A percentile compares a stretch with the other conserved stretches of the same genome.
Evolutionary conservation across 2,888 invertebrate genomes (phyloP).

Genomic region (Branchipolynoe longqiensis): DNA sequence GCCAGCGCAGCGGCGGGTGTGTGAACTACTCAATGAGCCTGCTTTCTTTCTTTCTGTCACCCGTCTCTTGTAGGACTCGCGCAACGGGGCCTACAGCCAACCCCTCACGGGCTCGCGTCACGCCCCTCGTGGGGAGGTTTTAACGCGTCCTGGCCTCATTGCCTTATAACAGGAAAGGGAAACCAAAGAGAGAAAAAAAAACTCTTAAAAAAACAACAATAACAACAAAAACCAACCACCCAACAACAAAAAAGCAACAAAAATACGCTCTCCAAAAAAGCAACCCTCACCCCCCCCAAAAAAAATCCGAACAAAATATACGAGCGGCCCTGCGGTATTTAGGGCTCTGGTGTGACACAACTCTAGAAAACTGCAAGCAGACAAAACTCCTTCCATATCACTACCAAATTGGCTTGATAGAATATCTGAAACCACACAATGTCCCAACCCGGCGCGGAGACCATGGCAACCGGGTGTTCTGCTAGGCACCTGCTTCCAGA

Average conservation of each 20-base stretch:
- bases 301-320: too few species aligned
- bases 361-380: conserved; percentile 43
- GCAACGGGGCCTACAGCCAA: neutral
- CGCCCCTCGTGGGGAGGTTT: conserved; percentile 7
- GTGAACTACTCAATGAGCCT: too few species aligned
- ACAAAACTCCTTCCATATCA: conserved; percentile 1
- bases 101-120: neutral
- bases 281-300: too few species aligned
- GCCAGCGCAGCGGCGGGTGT: too few species aligned
- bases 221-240: too few species aligned
- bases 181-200: too few species aligned
- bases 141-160: conserved; percentile 13
- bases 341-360: conserved; percentile 40
- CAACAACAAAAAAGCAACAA: too few species aligned
- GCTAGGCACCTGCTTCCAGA: conserved; percentile 46
- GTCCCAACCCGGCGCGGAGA: conserved; percentile 46
- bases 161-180: too few species aligned
- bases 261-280: too few species aligned
- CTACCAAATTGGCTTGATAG: conserved; percentile 18
- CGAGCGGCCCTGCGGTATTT: neutral
- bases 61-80: conserved; percentile 39
- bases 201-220: too few species aligned
- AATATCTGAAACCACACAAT: conserved; percentile 34
- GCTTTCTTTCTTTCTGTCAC: neutral
- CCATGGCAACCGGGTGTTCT: conserved; percentile 29